phyloP scores from a whole-genome alignment of 2,888 invertebrate species.

The Andrena chrysosceles region DNA sequence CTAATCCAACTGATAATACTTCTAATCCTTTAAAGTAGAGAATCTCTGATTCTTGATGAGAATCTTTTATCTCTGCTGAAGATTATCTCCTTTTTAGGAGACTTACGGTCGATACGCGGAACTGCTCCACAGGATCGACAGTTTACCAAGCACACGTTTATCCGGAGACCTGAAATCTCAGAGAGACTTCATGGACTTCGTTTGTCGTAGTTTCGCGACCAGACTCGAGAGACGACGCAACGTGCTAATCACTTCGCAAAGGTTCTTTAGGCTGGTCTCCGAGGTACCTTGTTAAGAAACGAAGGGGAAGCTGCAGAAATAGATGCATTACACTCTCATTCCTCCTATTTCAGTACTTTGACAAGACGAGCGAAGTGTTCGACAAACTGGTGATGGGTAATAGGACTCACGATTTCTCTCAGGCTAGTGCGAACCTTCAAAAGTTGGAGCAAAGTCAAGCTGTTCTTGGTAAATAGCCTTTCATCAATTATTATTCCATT shows the following conservation, averaged over 20 bases:
- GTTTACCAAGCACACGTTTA: constrained; percentile 85
- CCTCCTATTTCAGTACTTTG: constrained; percentile 86
- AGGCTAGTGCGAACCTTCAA: constrained; percentile 86
- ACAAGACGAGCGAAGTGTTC: constrained; percentile 89
- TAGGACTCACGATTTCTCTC: constrained; percentile 87
- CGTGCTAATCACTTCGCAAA: constrained; percentile 90
- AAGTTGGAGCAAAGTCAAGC: constrained; percentile 88
- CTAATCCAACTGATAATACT: too few species aligned
- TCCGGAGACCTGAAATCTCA: constrained; percentile 89
- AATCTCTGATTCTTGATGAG: too few species aligned
- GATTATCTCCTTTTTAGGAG: constrained; percentile 85
- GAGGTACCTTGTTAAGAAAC: constrained; percentile 85
- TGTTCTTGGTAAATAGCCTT: constrained; percentile 86
- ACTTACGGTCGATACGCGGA: constrained; percentile 93
- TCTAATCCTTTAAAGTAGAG: too few species aligned
- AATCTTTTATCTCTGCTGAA: background rate
- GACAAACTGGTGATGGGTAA: constrained; percentile 89
- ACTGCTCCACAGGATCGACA: constrained; percentile 90
- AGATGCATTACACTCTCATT: background rate
- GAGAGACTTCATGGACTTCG: constrained; percentile 93
- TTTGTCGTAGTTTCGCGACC: constrained; percentile 91
- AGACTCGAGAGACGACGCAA: constrained; percentile 91
- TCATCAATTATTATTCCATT: background rate
- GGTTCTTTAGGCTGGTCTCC: constrained; percentile 91
- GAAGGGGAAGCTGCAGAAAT: background rate